These are phyloP conservation scores for Maylandia zebra DNA, from an alignment of 2,113 vertebrate genomes.

Conservation along the genomic window DNA sequence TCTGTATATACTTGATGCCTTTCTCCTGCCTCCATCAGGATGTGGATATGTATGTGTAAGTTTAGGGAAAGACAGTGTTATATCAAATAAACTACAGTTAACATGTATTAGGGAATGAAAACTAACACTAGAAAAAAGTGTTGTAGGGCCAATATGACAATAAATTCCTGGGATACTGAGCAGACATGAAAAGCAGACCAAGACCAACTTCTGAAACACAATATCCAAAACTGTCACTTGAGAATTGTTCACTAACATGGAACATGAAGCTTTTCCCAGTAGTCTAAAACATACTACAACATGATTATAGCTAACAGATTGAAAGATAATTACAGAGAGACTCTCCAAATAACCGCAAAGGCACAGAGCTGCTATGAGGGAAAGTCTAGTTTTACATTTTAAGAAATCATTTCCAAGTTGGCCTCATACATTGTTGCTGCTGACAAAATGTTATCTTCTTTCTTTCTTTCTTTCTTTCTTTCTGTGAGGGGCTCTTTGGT, in stretches of 20 bases:
- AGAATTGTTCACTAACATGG: background rate
- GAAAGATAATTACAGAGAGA: background rate
- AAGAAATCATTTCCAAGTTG: background rate
- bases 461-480: background rate
- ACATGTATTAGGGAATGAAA: background rate
- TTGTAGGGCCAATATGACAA: background rate
- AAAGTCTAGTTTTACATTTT: background rate
- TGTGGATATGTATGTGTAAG: background rate
- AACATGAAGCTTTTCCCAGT: background rate
- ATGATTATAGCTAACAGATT: background rate
- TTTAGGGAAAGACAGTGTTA: background rate
- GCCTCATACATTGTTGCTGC: background rate
- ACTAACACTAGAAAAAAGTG: background rate
- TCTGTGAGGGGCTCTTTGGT: background rate
- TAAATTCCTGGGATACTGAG: background rate
- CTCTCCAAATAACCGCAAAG: background rate
- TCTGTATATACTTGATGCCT: background rate
- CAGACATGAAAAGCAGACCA: background rate
- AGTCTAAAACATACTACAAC: background rate
- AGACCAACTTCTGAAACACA: background rate
- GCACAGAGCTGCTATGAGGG: background rate
- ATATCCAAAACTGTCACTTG: background rate
- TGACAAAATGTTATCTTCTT: background rate
- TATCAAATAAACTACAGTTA: background rate
- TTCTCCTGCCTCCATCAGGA: background rate